Base-by-base conservation (phyloP, 2,888 invertebrate species). In the Bembecia ichneumoniformis region DNA sequence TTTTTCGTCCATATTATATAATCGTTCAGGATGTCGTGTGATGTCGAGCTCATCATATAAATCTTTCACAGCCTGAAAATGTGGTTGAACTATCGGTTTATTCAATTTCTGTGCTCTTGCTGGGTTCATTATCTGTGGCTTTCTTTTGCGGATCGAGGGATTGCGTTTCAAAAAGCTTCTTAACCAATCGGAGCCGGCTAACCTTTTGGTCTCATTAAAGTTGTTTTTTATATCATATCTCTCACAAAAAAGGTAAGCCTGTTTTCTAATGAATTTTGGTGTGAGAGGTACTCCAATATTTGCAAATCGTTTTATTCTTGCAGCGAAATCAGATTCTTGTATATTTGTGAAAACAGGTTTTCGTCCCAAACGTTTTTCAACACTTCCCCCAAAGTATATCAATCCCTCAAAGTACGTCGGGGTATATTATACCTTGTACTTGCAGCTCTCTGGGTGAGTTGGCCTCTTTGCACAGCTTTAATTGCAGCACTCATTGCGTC, bases 281-380 rank as follows among this genome's bases (percentile, higher is more conserved):
- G 17, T 17, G n/a, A 46, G 28, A 4, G 46, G 46, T 20, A 46
- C 28, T 20, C 46, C 46, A 20, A 20, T 46, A 3, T 46, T 15
- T 14, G 16, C 9, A 46, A 20, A 46, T 46, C 28, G 3, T 46
- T 20, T 46, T 46, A 46, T 46, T 20, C 46, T 16, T 16, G 20
- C 10, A 46, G 28, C 46, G 3, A 46, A 46, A 46, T 46, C 46
- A 9, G 17, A 20, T 46, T 46, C 46, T 17, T 46, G 28, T 9
- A 2, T 3, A 9, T 46, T n/a, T 20, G 55, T 53, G 46, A 55
- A 52, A 48, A 53, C 48, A 43, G 55, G 49, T 36, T 53, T 53
- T 49, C 55, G 52, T n/a, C 55, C 53, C 47, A 51, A 49, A 14
- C 46, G 43, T 43, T 43, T 43, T 43, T 9, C 4, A 14, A 3